phyloP scores from a whole-genome alignment of 2,888 invertebrate genomes.

The Euplagia quadripunctaria region DNA sequence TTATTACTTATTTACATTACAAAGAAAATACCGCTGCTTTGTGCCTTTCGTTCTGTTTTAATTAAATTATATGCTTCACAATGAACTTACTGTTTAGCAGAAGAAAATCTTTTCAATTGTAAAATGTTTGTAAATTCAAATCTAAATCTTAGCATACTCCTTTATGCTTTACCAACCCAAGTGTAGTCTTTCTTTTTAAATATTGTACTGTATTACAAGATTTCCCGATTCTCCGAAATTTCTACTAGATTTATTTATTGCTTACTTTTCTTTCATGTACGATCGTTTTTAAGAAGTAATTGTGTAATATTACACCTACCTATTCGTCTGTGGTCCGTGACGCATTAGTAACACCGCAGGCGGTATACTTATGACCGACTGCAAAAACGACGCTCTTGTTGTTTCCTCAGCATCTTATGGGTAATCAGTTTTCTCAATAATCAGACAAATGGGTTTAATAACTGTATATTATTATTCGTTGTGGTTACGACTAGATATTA shows the following conservation, averaged over 20 bases:
- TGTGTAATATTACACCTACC: neutral
- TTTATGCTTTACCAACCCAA: neutral
- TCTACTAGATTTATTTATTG: neutral
- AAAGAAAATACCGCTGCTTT: neutral
- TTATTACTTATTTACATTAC: neutral
- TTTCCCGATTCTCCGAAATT: neutral
- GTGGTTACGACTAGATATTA: too few species aligned
- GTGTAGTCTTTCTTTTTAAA: neutral
- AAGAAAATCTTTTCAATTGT: neutral
- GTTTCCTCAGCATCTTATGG: too few species aligned
- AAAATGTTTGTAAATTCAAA: neutral
- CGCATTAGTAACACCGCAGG: too few species aligned
- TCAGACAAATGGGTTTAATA: too few species aligned
- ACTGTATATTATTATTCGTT: too few species aligned
- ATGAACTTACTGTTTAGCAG: neutral
- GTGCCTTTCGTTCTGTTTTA: neutral
- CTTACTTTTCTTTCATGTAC: too few species aligned
- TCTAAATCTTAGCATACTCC: neutral
- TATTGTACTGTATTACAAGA: neutral
- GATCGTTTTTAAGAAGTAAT: too few species aligned
- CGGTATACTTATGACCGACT: too few species aligned
- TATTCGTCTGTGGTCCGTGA: neutral
- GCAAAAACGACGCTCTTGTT: too few species aligned
- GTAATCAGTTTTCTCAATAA: too few species aligned
- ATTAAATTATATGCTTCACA: neutral